Evolutionary conservation across 2,888 invertebrate species (phyloP), one percentile per base, ranked within the genome.

Genomic region (Cylloceria caligata): DNA sequence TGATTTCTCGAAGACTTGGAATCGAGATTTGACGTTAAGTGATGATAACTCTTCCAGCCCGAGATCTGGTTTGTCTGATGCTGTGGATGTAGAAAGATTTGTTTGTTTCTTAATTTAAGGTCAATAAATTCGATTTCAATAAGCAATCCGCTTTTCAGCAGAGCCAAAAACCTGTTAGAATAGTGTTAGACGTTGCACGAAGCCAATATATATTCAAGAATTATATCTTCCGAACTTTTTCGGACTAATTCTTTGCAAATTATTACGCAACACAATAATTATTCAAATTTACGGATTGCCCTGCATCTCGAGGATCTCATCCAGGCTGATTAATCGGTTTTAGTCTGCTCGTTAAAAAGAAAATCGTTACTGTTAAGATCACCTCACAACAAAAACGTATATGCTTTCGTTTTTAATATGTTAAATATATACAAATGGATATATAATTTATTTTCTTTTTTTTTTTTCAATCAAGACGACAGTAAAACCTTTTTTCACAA

Each of bases 61-160:
- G 64, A 97, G 94, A 92, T 97, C 96, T 2, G 97, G 96, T 89
- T 97, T 97, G 93, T 97, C 97, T 76, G 97, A 97, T 47, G 97
- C 97, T 97, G 93, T 3, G 87, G 88, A 79, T 72, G 42, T 1
- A 42, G 21, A 68, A 72, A 69, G n/a, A n/a, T n/a, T n/a, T n/a
- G 79, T 79, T 60, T 67, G 6, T 21, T 71, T 68, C 19, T 49
- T 45, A 49, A 76, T 36, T 21, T 49, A 52, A 36, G 42, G 55
- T 11, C 39, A 36, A 73, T 55, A 47, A 77, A 45, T 21, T 52
- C 62, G 67, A 55, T 47, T 79, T 75, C 55, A 47, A 65, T 27
- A 65, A 42, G 75, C 39, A 52, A 69, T 64, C 36, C 21, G 68
- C 64, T 55, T 65, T 16, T 57, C 57, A 36, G 68, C 80, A 55